Evolutionary conservation across 2,888 invertebrate genomes (phyloP).

Genomic region (Trisateles emortualis): DNA sequence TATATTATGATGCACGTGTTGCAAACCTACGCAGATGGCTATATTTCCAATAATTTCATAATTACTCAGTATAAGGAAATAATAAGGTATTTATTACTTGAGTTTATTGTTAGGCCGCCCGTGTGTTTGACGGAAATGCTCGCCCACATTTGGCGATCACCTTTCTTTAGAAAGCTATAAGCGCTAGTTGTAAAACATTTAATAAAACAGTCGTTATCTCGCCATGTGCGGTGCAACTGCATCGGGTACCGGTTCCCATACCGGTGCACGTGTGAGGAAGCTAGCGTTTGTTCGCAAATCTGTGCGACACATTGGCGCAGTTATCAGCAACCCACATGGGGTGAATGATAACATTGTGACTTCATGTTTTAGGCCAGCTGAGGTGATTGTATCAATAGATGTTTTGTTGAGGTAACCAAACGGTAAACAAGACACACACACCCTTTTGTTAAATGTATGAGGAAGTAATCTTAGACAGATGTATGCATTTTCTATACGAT

Average conservation of each 20-base stretch:
- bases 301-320: constrained; percentile 76
- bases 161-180: constrained; percentile 78
- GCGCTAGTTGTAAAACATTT: constrained; percentile 79
- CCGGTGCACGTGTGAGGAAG: constrained; percentile 78
- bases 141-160: constrained; percentile 75
- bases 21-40: constrained; percentile 37
- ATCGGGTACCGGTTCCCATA: constrained; percentile 57
- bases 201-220: constrained; percentile 74
- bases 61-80: constrained; percentile 51
- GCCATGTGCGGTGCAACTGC: constrained; percentile 72
- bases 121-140: constrained; percentile 64
- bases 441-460: too few relatives aligned
- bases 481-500: too few relatives aligned
- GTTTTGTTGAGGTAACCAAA: too few relatives aligned
- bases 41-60: constrained; percentile 43
- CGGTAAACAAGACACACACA: too few relatives aligned
- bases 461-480: too few relatives aligned
- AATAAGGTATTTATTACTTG: constrained; percentile 54
- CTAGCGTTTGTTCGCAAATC: constrained; percentile 72
- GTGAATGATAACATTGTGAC: constrained; percentile 48
- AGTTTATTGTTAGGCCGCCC: constrained; percentile 44
- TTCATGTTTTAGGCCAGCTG: constrained; percentile 7
- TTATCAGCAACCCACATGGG: constrained; percentile 62
- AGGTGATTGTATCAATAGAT: neutral
- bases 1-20: constrained; percentile 17